Base-by-base conservation (phyloP, 2,888 invertebrate species). In the Folsomia manolachei region DNA sequence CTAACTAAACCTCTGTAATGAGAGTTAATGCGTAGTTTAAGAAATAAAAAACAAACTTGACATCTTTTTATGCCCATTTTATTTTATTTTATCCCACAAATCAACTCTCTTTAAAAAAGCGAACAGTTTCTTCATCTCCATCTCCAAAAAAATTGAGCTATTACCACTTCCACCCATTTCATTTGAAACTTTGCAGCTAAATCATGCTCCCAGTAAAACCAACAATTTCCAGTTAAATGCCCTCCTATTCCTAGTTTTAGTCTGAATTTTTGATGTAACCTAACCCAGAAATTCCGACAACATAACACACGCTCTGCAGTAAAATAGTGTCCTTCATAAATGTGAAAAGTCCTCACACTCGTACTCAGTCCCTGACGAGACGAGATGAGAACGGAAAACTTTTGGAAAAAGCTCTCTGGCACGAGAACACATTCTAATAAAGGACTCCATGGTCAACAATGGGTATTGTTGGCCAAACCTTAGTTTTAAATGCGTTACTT, bases 341-440 rank as follows among this genome's bases (percentile, higher is more conserved):
- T 56, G 67, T n/a, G 56, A 21, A 64, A 64, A 56, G 4, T 56
- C 39, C 62, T 67, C 62, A 71, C 26, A 66, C 64, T 53, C n/a
- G 61, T n/a, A n/a, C n/a, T 39, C 14, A 39, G 39, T 39, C 39
- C 4, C 39, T 14, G 7, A 39, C 4, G 14, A 39, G 39, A 39
- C 39, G 39, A 39, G 39, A 39, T 39, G 39, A 39, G 39, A 39
- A 14, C 39, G 39, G 39, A 39, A 66, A 52, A 66, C 21, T 66
- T 51, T 52, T 66, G n/a, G 18, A 4, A 21, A 60, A 60, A 60
- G n/a, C 21, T 27, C n/a, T 52, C 39, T 39, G 7, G 39, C 39
- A 39, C 39, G 14, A 39, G 39, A 39, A n/a, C n/a, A n/a, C n/a
- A n/a, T n/a, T n/a, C n/a, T n/a, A n/a, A n/a, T n/a, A n/a, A n/a